Conservation (phyloP, 2,888 invertebrate species). For the Balanococcus diminutus region DNA sequence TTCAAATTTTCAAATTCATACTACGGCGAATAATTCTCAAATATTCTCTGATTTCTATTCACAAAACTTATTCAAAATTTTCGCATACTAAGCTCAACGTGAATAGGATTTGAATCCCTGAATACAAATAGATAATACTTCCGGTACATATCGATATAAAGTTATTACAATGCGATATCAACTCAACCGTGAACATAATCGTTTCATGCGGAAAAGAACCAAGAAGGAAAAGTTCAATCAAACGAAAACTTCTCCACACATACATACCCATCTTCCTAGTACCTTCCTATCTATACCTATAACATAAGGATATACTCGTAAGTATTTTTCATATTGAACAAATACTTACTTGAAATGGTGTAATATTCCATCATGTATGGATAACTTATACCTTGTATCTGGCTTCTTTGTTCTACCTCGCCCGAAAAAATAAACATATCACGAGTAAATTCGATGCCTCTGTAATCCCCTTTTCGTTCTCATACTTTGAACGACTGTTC, state of each 20-base stretch:
- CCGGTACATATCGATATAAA: background rate
- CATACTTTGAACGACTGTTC: background rate
- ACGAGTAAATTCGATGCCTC: background rate
- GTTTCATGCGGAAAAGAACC: background rate
- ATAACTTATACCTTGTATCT: background rate
- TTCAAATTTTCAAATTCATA: no score
- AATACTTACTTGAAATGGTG: background rate
- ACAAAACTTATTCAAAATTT: no score
- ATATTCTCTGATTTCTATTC: no score
- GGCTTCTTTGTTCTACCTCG: background rate
- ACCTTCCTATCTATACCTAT: no score
- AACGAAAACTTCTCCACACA: no score
- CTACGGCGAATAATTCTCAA: no score
- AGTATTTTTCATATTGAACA: background rate
- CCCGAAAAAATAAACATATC: background rate
- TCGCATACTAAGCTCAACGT: no score
- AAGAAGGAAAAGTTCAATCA: background rate
- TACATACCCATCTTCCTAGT: no score
- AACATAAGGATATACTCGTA: background rate
- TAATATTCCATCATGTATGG: background rate
- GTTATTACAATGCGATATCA: background rate
- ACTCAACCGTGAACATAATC: background rate
- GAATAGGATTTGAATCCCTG: no score
- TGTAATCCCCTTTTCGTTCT: background rate
- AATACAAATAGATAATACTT: background rate